A percentile compares a stretch with the other conserved stretches of the same genome.
Evolutionary conservation across 2,888 invertebrate genomes (phyloP).

Genomic region (Cinara cedri): DNA sequence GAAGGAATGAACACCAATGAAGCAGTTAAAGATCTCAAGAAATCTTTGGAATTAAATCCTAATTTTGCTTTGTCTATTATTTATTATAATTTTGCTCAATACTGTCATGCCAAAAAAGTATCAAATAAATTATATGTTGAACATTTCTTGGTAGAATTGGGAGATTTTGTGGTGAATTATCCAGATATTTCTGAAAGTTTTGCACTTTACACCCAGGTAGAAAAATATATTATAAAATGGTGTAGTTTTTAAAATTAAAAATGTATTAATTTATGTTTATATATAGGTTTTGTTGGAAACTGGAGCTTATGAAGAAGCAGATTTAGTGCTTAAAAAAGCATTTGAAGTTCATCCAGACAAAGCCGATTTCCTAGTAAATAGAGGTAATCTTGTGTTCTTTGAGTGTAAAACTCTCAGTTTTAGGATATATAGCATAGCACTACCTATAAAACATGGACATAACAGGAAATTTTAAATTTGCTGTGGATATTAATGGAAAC

Average conservation of each 20-base stretch:
- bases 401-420: too few relatives aligned
- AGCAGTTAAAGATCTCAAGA: conserved; percentile 77
- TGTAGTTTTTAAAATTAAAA: neutral
- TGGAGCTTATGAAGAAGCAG: conserved; percentile 82
- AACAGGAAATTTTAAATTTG: too few relatives aligned
- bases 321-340: conserved; percentile 80
- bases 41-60: conserved; percentile 81
- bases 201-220: conserved; percentile 85
- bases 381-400: too few relatives aligned
- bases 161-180: conserved; percentile 77
- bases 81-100: conserved; percentile 90
- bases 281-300: conserved; percentile 71
- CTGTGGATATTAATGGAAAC: too few relatives aligned
- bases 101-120: conserved; percentile 68
- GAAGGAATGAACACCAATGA: conserved; percentile 67
- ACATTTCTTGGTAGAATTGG: conserved; percentile 64
- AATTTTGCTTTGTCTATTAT: conserved; percentile 84
- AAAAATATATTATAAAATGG: conserved; percentile 11
- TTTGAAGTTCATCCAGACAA: conserved; percentile 82
- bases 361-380: conserved; percentile 85
- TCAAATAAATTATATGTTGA: conserved; percentile 60
- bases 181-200: conserved; percentile 86
- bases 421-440: too few relatives aligned
- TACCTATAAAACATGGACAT: too few relatives aligned
- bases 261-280: neutral